Percentiles rank a stretch among this genome's conserved stretches.
Conservation (phyloP, 2,888 invertebrate genomes). For the Oxystoma pomonae region DNA sequence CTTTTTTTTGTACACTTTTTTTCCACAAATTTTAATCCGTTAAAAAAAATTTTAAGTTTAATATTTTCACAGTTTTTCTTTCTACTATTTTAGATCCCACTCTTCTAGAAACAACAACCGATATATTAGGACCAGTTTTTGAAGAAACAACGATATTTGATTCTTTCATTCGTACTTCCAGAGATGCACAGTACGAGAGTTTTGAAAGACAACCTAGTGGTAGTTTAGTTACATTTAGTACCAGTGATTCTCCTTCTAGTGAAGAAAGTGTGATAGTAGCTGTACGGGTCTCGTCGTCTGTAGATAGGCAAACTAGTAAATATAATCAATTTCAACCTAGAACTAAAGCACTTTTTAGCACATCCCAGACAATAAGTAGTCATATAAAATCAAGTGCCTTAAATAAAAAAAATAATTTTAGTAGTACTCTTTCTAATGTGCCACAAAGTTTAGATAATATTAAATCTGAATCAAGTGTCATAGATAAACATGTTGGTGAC, state of each 20-base stretch:
- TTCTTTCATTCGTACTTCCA: slow-evolving; percentile 26
- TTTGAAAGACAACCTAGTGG: slow-evolving; percentile 18
- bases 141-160: slow-evolving; percentile 20
- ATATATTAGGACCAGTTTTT: slow-evolving; percentile 17
- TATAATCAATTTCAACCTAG: slow-evolving; percentile 1
- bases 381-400: not conserved
- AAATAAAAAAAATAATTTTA: not conserved
- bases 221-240: slow-evolving; percentile 8
- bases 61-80: no score
- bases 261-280: slow-evolving; percentile 48
- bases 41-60: no score
- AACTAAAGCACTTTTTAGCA: slow-evolving; percentile 6
- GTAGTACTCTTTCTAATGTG: slow-evolving; percentile 7
- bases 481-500: slow-evolving; percentile 22
- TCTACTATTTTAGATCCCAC: no score
- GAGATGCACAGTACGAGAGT: slow-evolving; percentile 23
- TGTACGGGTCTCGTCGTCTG: slow-evolving; percentile 52
- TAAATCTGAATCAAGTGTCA: slow-evolving; percentile 14
- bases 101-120: slow-evolving; percentile 12
- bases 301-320: slow-evolving; percentile 38
- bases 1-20: no score
- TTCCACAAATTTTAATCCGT: no score
- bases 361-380: not conserved
- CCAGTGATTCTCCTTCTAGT: slow-evolving; percentile 24
- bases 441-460: slow-evolving; percentile 5